Conservation (phyloP, 2,797 vertebrate species). For the Loriculus beryllinus region DNA sequence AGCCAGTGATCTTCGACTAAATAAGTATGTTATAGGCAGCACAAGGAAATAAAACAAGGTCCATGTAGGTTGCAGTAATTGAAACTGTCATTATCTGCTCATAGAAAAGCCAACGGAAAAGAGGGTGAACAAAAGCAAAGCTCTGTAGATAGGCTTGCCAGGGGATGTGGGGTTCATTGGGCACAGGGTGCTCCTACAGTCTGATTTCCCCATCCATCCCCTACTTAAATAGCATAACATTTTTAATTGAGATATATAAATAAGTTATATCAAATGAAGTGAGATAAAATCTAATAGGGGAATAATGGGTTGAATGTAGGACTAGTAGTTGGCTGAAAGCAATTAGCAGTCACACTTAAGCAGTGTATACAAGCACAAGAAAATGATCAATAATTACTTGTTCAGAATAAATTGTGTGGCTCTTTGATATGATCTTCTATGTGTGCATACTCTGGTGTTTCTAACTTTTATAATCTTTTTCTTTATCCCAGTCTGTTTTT, state of each 20-base stretch:
- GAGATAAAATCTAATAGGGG: not conserved
- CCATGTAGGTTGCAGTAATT: not conserved
- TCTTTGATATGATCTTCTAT: not conserved
- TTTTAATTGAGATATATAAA: not conserved
- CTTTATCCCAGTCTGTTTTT: not conserved
- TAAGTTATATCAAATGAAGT: not conserved
- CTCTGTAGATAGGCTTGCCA: not conserved
- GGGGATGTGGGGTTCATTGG: not conserved
- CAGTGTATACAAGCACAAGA: not conserved
- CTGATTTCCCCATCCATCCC: not conserved
- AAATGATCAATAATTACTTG: not conserved
- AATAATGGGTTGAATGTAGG: not conserved
- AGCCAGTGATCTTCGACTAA: not conserved
- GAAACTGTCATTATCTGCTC: slow-evolving; percentile 1
- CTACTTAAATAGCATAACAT: not conserved
- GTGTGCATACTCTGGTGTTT: not conserved
- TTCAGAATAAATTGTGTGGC: not conserved
- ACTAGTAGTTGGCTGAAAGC: not conserved
- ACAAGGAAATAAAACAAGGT: not conserved
- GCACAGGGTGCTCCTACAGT: not conserved
- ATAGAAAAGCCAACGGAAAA: not conserved
- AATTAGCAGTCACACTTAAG: not conserved
- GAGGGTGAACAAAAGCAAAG: not conserved
- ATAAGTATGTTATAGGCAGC: not conserved
- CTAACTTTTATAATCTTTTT: not conserved